Percentiles rank a stretch among this genome's conserved stretches.
These are phyloP conservation scores for Meiosimyza platycephala DNA, from an alignment of 2,888 invertebrate species.

Conservation along the genomic window DNA sequence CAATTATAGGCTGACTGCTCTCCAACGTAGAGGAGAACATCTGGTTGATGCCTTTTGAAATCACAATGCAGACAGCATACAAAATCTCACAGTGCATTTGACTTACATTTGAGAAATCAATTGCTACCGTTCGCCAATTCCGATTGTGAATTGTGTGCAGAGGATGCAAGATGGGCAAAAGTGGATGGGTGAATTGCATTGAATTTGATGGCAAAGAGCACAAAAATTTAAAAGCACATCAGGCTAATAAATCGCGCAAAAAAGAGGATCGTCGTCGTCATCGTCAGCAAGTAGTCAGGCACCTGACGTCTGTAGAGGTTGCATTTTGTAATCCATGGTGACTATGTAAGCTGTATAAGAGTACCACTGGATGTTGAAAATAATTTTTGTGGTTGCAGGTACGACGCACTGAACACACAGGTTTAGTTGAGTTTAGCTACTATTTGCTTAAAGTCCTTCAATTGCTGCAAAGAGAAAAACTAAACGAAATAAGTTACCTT, in stretches of 20 bases:
- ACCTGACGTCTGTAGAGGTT: constrained; percentile 9
- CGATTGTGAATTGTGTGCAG: neutral
- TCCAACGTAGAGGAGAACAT: no score
- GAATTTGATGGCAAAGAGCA: constrained; percentile 3
- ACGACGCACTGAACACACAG: neutral
- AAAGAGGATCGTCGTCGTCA: constrained; percentile 5
- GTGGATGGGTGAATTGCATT: neutral
- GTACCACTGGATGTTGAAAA: no score
- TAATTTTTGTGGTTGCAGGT: neutral
- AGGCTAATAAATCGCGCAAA: constrained; percentile 23
- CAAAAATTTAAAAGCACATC: constrained; percentile 28
- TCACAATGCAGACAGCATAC: neutral
- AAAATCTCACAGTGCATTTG: constrained; percentile 12
- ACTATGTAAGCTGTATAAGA: neutral
- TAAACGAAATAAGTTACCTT: no score
- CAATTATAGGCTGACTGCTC: no score
- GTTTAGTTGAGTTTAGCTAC: neutral
- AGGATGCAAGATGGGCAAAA: no score
- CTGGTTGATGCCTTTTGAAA: no score
- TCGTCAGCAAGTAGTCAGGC: constrained; percentile 6
- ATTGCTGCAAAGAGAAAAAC: neutral
- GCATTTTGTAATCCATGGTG: neutral
- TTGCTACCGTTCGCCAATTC: constrained; percentile 26
- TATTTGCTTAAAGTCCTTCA: neutral
- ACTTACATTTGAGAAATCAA: constrained; percentile 12